Evolutionary conservation across 2,888 invertebrate genomes (phyloP).

Genomic region (Archips xylosteana): DNA sequence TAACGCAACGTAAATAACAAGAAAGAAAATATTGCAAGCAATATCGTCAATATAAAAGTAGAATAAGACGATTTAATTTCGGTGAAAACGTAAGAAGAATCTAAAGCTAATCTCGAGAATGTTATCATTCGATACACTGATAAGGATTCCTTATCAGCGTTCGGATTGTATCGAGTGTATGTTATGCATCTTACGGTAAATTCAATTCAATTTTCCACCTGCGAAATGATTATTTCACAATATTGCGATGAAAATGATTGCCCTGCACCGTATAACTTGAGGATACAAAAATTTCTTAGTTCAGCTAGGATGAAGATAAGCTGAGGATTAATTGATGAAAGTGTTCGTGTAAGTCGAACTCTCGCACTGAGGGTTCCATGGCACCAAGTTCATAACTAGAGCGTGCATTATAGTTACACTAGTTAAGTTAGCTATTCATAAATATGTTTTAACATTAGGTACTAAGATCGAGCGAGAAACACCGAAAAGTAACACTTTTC

Average conservation of each 20-base stretch:
- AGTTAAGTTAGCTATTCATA: too few relatives aligned
- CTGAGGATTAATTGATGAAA: too few relatives aligned
- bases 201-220: not conserved
- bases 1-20: not conserved
- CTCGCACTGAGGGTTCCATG: too few relatives aligned
- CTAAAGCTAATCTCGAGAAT: conserved; percentile 28
- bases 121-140: conserved; percentile 38
- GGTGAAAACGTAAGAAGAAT: conserved; percentile 22
- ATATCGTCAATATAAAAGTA: not conserved
- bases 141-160: conserved; percentile 29
- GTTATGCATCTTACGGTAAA: conserved; percentile 19
- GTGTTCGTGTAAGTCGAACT: too few relatives aligned
- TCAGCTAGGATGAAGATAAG: too few relatives aligned
- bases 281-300: too few relatives aligned
- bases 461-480: too few relatives aligned
- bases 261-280: not conserved
- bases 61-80: conserved; percentile 13
- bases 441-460: too few relatives aligned
- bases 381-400: too few relatives aligned
- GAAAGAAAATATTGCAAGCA: not conserved
- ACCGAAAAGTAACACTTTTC: too few relatives aligned
- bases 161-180: conserved; percentile 27
- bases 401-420: too few relatives aligned
- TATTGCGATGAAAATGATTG: not conserved
- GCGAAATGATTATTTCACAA: not conserved